phyloP scores from a whole-genome alignment of 2,113 vertebrate species.

The Helogale parvula region DNA sequence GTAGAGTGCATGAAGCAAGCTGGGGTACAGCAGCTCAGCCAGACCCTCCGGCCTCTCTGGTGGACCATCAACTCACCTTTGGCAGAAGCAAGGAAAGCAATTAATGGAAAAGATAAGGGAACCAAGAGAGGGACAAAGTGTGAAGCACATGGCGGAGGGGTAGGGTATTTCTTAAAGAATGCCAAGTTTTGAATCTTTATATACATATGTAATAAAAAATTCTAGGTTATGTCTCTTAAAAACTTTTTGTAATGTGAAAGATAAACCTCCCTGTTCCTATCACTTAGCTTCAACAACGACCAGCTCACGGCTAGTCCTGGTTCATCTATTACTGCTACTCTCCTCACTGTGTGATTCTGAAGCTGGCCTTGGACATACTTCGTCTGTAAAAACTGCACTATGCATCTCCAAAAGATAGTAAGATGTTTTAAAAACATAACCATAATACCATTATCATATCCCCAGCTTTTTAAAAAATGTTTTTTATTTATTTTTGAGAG shows the following conservation, averaged over 20 bases:
- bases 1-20: rapidly evolving
- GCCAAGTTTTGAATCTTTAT: neutral
- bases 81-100: neutral
- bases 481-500: no score
- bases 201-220: neutral
- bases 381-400: neutral
- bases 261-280: neutral
- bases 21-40: no score
- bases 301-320: neutral
- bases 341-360: neutral
- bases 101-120: neutral
- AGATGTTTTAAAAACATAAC: neutral
- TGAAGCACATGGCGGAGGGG: neutral
- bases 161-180: neutral
- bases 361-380: neutral
- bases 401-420: neutral
- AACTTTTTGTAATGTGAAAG: neutral
- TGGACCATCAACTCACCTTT: neutral
- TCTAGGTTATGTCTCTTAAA: neutral
- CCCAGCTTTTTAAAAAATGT: neutral
- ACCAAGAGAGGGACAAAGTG: neutral
- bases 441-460: neutral
- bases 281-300: neutral
- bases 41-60: neutral
- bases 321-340: neutral